A percentile compares a stretch with the other conserved stretches of the same genome.
Evolutionary conservation across 2,113 vertebrate genomes (phyloP).

Genomic region (Sakesphorus luctuosus): DNA sequence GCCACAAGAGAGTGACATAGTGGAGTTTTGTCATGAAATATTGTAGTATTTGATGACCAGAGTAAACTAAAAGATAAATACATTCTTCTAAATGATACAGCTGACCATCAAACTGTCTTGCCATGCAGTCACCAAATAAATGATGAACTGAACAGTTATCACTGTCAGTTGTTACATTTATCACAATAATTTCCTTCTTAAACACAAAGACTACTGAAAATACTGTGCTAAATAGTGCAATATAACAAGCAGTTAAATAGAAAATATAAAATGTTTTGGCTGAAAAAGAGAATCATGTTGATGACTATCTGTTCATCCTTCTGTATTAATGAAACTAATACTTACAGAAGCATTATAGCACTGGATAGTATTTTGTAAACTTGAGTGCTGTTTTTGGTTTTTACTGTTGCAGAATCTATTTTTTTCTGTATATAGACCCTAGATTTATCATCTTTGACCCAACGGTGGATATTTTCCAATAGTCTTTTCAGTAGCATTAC

Average conservation of each 20-base stretch:
- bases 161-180: not conserved
- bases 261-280: not conserved
- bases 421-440: not conserved
- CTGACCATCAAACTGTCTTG: not conserved
- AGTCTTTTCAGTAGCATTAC: not conserved
- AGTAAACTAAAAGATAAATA: conserved; percentile 2
- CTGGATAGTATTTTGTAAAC: conserved; percentile 11
- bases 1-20: not conserved
- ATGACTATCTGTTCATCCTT: not conserved
- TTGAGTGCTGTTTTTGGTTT: not conserved
- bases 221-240: not conserved
- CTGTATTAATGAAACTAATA: not conserved
- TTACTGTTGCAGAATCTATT: not conserved
- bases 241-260: not conserved
- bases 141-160: not conserved
- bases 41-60: not conserved
- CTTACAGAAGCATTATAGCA: not conserved
- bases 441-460: not conserved
- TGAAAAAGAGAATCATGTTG: not conserved
- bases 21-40: conserved; percentile 13
- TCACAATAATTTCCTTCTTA: not conserved
- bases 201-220: not conserved
- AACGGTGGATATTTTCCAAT: not conserved
- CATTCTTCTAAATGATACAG: not conserved
- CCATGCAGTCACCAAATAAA: not conserved